phyloP scores from a whole-genome alignment of 2,797 vertebrate genomes.

The Anabacerthia variegaticeps region DNA sequence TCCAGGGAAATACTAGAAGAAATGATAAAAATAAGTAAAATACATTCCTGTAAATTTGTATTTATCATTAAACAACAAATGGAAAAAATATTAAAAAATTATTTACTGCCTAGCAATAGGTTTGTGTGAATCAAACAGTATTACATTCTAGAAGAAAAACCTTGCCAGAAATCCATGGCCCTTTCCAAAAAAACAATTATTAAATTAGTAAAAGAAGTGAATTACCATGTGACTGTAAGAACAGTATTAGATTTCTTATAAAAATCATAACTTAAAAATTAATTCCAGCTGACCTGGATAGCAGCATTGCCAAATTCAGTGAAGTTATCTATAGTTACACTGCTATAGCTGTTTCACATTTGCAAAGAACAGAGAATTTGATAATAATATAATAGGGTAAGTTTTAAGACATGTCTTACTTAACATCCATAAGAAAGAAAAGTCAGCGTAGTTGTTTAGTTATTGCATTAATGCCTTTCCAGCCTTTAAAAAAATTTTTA shows the following conservation, averaged over 20 bases:
- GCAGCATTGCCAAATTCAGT: neutral
- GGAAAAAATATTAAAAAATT: neutral
- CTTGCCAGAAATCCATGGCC: neutral
- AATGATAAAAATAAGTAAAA: neutral
- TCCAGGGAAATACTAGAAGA: neutral
- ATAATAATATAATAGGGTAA: neutral
- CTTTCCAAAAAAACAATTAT: slow-evolving; percentile 26
- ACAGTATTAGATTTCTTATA: neutral
- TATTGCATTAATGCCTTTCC: neutral
- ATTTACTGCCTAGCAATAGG: neutral
- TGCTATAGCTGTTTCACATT: neutral
- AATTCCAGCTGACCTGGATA: slow-evolving; percentile 11
- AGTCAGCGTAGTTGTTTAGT: neutral
- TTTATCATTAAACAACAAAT: slow-evolving; percentile 1
- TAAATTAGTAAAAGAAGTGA: slow-evolving; percentile 24
- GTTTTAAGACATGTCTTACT: neutral
- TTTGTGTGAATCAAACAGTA: neutral
- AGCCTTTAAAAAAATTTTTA: neutral
- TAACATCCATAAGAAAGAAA: neutral
- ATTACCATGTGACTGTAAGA: neutral
- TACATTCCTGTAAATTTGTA: slow-evolving; percentile 2
- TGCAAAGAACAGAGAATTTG: neutral
- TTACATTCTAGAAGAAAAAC: neutral
- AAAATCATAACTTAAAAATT: slow-evolving; percentile 22
- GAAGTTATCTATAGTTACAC: neutral